phyloP scores from a whole-genome alignment of 2,113 vertebrate genomes.

The Elanus axillaris region DNA sequence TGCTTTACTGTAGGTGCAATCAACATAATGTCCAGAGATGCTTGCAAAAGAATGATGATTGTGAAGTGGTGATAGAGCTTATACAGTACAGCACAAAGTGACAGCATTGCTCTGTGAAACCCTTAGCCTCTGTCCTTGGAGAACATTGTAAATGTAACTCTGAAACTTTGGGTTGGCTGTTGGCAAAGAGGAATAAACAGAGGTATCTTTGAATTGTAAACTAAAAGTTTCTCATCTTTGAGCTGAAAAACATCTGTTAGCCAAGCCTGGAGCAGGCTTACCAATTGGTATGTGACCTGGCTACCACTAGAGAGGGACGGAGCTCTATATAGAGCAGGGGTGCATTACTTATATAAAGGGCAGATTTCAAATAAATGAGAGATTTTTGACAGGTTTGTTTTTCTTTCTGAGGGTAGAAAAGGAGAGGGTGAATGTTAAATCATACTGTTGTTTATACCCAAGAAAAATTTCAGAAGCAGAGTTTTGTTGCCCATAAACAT shows the following conservation, averaged over 20 bases:
- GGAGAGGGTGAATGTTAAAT: neutral
- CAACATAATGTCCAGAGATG: neutral
- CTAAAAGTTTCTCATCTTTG: neutral
- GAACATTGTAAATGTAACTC: neutral
- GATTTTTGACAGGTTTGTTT: neutral
- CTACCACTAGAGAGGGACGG: slow-evolving; percentile 25
- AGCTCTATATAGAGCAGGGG: neutral
- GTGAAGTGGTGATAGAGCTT: neutral
- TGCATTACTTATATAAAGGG: neutral
- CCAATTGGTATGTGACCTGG: neutral
- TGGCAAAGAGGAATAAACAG: neutral
- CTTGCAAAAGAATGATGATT: neutral
- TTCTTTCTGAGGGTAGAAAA: neutral
- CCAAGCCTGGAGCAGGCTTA: neutral
- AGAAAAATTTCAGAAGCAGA: neutral
- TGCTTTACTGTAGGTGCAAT: neutral
- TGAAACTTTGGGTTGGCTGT: neutral
- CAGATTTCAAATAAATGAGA: neutral
- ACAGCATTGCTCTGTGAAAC: neutral
- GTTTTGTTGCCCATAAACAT: neutral
- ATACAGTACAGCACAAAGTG: neutral
- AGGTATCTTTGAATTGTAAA: neutral
- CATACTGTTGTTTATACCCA: neutral
- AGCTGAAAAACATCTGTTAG: neutral
- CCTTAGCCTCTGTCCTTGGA: neutral